Evolutionary conservation across 2,797 vertebrate genomes (phyloP), one percentile per base, ranked within the genome.

Genomic region (Muraenolepis orangiensis): DNA sequence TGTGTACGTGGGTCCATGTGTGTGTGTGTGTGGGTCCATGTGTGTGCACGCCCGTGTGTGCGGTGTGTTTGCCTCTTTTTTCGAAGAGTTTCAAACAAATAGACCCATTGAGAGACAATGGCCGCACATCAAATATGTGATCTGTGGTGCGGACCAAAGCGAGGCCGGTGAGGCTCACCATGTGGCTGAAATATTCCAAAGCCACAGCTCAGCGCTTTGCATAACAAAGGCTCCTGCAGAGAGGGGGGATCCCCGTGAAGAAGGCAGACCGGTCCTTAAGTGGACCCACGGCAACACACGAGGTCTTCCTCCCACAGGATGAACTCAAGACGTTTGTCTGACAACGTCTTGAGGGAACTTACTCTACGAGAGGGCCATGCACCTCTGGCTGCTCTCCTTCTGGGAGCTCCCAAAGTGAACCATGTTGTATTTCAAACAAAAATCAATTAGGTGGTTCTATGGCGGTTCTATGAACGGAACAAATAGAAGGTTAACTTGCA

Each of bases 201-300:
- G 57, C 83, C 84, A 42, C 82, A 84, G 75, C 61, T 85, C 29
- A 46, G 76, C 38, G 66, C 61, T 76, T 87, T 84, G 83, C 84
- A 87, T 85, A 88, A 89, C 78, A 74, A 69, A 69, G 81, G 69
- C 73, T 69, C 72, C 73, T 81, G 79, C 40, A 40, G 67, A 31
- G 67, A n/a, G 84, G 87, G 88, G 84, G 86, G 83, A 86, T 85
- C 86, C 86, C 86, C 79, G 77, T 26, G 8, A 64, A 69, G 86
- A 86, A 57, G 74, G 83, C 83, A 81, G 80, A 46, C 40, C 2
- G 2, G n/a, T 4, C 23, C 57, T 26, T 23, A 64, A 64, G 57
- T 26, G 57, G 57, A n/a, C 57, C 23, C 57, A 64, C 57, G 16
- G 23, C 23, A 11, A 64, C 57, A 64, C 2, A 23, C 57, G 10